phyloP scores from a whole-genome alignment of 2,113 vertebrate species.

The Erythrolamprus reginae region DNA sequence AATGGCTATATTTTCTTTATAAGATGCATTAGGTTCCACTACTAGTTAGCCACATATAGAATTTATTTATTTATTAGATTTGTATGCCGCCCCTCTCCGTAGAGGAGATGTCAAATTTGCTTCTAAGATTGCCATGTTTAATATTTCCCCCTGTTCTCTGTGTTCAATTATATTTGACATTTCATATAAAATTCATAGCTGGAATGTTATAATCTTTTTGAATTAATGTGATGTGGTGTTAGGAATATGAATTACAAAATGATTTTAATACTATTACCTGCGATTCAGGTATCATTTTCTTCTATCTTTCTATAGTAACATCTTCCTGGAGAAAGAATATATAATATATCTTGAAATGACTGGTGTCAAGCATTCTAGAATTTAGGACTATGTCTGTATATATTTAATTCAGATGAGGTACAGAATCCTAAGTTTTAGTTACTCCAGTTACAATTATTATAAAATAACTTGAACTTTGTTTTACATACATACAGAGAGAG shows the following conservation, averaged over 20 bases:
- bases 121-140: background rate
- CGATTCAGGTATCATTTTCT: background rate
- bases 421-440: background rate
- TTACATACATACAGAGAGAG: background rate
- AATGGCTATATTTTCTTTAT: background rate
- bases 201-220: background rate
- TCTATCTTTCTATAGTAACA: background rate
- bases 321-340: background rate
- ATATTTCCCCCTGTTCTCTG: background rate
- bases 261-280: background rate
- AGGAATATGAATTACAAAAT: background rate
- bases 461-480: background rate
- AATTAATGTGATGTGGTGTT: background rate
- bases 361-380: background rate
- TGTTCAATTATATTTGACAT: background rate
- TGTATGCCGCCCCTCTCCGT: no score
- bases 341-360: background rate
- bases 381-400: background rate
- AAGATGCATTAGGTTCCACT: background rate
- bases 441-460: background rate
- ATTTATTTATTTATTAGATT: no score
- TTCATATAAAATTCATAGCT: slow-evolving; percentile 14
- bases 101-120: background rate
- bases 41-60: background rate
- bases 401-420: background rate